Evolutionary conservation across 2,888 invertebrate species (phyloP).

Genomic region (Caenorhabditis sinica): DNA sequence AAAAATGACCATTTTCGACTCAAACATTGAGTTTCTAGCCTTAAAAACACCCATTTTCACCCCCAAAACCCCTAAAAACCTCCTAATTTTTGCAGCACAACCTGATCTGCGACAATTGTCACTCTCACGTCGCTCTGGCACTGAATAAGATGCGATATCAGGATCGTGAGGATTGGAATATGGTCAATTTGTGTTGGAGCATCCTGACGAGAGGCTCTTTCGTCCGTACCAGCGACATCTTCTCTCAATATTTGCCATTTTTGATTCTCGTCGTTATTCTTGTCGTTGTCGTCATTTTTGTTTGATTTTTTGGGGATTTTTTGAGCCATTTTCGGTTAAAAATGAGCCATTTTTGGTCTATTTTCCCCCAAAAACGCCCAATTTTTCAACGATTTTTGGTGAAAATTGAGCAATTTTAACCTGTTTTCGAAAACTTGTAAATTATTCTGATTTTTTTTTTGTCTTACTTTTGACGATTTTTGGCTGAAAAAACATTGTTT

Average conservation of each 20-base stretch:
- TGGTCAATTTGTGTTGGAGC: slow-evolving; percentile 85
- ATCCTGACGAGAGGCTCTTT: slow-evolving; percentile 84
- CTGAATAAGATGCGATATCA: slow-evolving; percentile 93
- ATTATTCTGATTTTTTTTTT: no score
- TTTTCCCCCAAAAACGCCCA: no score
- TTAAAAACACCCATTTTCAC: neutral
- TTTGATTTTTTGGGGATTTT: slow-evolving; percentile 18
- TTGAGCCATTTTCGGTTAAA: neutral
- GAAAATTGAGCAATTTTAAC: neutral
- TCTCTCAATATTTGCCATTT: slow-evolving; percentile 73
- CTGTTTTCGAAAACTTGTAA: no score
- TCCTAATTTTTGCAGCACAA: slow-evolving; percentile 89
- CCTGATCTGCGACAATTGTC: slow-evolving; percentile 97
- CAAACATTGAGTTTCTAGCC: no score
- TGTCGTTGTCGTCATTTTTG: slow-evolving; percentile 39
- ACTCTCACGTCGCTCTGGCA: slow-evolving; percentile 96
- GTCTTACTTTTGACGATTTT: no score
- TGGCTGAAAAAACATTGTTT: no score
- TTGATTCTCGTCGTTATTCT: slow-evolving; percentile 56
- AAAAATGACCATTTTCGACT: neutral
- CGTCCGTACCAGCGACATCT: slow-evolving; percentile 83
- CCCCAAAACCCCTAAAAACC: slow-evolving; percentile 68
- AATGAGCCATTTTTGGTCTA: neutral
- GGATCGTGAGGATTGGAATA: slow-evolving; percentile 85
- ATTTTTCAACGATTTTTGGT: neutral